Evolutionary conservation across 1,140 invertebrate genomes (phyloP).

Genomic region (Megalonaias nervosa): DNA sequence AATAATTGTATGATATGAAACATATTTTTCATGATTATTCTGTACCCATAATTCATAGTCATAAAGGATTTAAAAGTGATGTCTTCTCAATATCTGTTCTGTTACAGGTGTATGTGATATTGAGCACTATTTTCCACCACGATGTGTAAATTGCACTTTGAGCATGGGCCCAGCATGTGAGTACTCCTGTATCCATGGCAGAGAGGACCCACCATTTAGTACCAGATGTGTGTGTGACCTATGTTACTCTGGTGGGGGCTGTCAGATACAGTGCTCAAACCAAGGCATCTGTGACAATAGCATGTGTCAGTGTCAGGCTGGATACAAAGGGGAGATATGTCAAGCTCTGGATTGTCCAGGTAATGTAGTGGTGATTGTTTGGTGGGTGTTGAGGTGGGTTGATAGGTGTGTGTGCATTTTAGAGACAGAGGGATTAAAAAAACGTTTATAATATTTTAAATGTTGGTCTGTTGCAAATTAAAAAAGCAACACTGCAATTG

Average conservation of each 20-base stretch:
- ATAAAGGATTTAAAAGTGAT: no score
- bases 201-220: constrained; percentile 50
- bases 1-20: no score
- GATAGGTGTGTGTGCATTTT: no score
- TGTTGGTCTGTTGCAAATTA: no score
- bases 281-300: constrained; percentile 50
- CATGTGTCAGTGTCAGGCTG: constrained; percentile 63
- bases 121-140: constrained; percentile 47
- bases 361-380: constrained; percentile 4
- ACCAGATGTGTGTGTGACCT: constrained; percentile 51
- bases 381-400: no score
- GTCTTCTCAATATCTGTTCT: no score
- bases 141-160: constrained; percentile 53
- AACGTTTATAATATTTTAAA: no score
- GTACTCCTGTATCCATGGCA: constrained; percentile 55
- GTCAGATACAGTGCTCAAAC: constrained; percentile 51
- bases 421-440: no score
- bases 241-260: constrained; percentile 54
- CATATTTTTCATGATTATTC: no score
- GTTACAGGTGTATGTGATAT: constrained; percentile 48
- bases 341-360: constrained; percentile 51
- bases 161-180: constrained; percentile 59
- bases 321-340: constrained; percentile 67
- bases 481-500: no score
- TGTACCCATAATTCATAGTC: no score